phyloP scores from a whole-genome alignment of 23 tunicate species.

The Trididemnum clinides region DNA sequence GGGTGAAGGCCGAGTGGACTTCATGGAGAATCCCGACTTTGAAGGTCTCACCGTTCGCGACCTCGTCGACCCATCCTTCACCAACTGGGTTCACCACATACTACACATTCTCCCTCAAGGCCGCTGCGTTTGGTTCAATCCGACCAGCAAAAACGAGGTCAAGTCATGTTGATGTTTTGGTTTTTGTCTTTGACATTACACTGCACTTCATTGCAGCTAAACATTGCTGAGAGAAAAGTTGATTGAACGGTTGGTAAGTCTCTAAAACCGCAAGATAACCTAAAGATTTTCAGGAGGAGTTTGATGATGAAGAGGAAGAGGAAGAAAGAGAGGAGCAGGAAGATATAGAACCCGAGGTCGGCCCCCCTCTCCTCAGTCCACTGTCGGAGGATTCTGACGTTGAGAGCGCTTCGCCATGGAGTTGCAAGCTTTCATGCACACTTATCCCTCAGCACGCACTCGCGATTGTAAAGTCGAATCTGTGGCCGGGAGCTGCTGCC shows the following conservation, averaged over 20 bases:
- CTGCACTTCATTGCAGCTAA: neutral
- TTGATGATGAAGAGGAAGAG: conserved; percentile 88
- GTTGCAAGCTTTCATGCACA: conserved; percentile 55
- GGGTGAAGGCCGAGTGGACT: conserved; percentile 67
- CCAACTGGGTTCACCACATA: conserved; percentile 92
- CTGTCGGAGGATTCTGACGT: conserved; percentile 83
- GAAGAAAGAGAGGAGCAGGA: conserved; percentile 82
- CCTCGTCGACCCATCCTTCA: conserved; percentile 67
- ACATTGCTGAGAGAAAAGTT: no score
- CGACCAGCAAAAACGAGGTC: conserved; percentile 63
- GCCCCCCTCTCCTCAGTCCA: conserved; percentile 79
- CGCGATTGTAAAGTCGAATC: conserved; percentile 66
- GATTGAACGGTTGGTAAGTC: no score
- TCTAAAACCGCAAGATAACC: no score
- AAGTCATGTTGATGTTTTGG: no score
- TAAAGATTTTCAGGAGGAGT: conserved; percentile 42
- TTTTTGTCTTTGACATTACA: no score
- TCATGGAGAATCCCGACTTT: conserved; percentile 80
- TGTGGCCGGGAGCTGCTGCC: conserved; percentile 85
- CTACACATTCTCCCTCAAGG: conserved; percentile 85
- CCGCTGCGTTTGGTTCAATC: conserved; percentile 75
- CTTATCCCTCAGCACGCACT: conserved; percentile 80
- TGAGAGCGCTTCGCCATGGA: conserved; percentile 86
- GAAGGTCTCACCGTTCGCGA: conserved; percentile 84
- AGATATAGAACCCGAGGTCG: conserved; percentile 84